phyloP scores from a whole-genome alignment of 2,113 vertebrate species.

The Mus pahari region DNA sequence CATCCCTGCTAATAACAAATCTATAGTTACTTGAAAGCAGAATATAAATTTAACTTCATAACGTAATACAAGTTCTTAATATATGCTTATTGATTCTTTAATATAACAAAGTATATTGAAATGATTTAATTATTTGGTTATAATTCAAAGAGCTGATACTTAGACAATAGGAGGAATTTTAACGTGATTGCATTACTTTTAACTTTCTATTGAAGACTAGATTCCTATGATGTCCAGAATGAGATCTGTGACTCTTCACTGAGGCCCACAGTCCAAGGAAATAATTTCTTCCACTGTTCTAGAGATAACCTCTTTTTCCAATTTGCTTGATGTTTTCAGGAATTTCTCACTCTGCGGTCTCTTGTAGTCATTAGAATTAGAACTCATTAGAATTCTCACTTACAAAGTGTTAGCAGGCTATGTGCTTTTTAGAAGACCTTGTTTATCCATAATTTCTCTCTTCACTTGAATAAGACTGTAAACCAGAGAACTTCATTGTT shows the following conservation, averaged over 20 bases:
- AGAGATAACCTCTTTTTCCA: conserved; percentile 41
- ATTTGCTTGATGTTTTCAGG: background rate
- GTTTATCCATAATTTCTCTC: background rate
- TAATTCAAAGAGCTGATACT: background rate
- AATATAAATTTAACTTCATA: conserved; percentile 19
- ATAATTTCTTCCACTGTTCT: conserved; percentile 36
- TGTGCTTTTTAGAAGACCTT: background rate
- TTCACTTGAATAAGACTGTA: conserved; percentile 36
- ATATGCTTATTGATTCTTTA: background rate
- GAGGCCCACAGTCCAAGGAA: background rate
- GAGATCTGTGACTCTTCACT: background rate
- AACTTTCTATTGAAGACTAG: background rate
- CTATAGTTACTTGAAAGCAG: background rate
- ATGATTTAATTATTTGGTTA: background rate
- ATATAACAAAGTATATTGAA: background rate
- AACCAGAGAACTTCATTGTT: background rate
- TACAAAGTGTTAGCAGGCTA: background rate
- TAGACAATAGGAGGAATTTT: conserved; percentile 31
- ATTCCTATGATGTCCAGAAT: background rate
- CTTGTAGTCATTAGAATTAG: no score
- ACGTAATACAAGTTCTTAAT: background rate
- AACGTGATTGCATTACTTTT: conserved; percentile 30
- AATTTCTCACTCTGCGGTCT: background rate
- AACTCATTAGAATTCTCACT: conserved; percentile 43
- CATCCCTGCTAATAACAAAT: background rate